These are phyloP conservation scores for Phymastichus coffea DNA, from an alignment of 1,140 invertebrate genomes.

Conservation along the genomic window DNA sequence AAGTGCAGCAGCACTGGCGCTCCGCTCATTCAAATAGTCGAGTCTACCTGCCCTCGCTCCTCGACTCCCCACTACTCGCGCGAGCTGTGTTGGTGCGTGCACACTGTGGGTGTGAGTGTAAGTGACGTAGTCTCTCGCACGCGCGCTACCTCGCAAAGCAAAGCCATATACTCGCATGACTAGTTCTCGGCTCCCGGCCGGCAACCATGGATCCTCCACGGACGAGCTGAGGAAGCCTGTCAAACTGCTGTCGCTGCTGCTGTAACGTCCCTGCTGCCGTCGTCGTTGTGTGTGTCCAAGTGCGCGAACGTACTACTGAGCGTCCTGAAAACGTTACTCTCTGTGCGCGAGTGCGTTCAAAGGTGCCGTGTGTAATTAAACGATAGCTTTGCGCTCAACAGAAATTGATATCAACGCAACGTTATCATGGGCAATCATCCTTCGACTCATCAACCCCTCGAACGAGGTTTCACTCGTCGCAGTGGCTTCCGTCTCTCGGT, in stretches of 20 bases:
- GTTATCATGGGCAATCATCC: slow-evolving; percentile 75
- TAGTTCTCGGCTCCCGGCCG: slow-evolving; percentile 41
- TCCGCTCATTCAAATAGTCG: slow-evolving; percentile 38
- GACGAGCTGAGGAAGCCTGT: slow-evolving; percentile 16
- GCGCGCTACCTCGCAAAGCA: slow-evolving; percentile 38
- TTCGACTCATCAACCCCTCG: slow-evolving; percentile 68
- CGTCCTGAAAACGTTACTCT: slow-evolving; percentile 45
- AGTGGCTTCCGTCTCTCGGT: slow-evolving; percentile 55
- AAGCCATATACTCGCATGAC: no score
- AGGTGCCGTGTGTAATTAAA: no score
- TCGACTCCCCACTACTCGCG: no score
- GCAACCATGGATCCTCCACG: slow-evolving; percentile 8
- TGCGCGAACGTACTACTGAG: slow-evolving; percentile 36
- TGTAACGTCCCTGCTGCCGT: no score
- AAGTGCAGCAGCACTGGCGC: slow-evolving; percentile 8
- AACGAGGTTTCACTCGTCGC: slow-evolving; percentile 55
- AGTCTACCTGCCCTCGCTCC: no score
- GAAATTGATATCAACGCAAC: no score
- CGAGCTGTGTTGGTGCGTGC: no score
- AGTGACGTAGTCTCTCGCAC: slow-evolving; percentile 45
- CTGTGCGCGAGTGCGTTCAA: no score
- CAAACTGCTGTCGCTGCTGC: no score
- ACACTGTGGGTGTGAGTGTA: slow-evolving; percentile 41
- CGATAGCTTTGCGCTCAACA: no score
- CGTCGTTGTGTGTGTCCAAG: no score